Evolutionary conservation across 1,140 invertebrate species (phyloP), one percentile per base, ranked within the genome.

Genomic region (Branchinecta lindahli): DNA sequence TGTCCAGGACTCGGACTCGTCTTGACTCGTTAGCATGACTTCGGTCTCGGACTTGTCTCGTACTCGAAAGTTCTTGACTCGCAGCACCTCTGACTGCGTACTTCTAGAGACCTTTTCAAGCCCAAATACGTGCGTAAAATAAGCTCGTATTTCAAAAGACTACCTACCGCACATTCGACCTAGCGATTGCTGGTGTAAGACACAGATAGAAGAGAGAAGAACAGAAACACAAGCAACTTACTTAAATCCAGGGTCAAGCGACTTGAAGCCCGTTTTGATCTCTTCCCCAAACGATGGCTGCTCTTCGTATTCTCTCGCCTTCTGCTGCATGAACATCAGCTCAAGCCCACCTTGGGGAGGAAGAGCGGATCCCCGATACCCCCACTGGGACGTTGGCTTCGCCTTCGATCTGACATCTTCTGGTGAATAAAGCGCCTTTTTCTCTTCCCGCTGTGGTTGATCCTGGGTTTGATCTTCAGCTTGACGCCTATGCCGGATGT

Each of bases 251-350:
- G 52, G 52, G 52, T 61, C 52, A 12, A 61, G 18, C 6, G 12
- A 15, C 18, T 61, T 61, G 12, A 61, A 15, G 12, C 70, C 70
- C 4, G 9, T 21, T 67, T 70, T 70, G 15, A 70, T 12, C 66
- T 70, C 70, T 47, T 70, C 70, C 8, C 65, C 46, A 21, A 70
- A 70, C 2, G 70, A 45, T 8, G 70, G 70, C 67, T 70, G 70
- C 8, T n/a, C 45, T 46, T 70, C 44, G 18, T 12, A 18, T 45
- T 70, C 70, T 21, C 70, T 52, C 20, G 44, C 45, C 45, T 70
- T 70, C 44, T 70, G 70, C 66, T 70, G 65, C 66, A 66, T 67
- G 66, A 21, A 70, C 70, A 70, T 70, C 18, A 70, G 45, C 44
- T 67, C 45, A 45, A 67, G 47, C 10, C 52, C 70, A 15, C 70